Conservation (phyloP, 2,888 invertebrate species). For the Polyploca ridens region DNA sequence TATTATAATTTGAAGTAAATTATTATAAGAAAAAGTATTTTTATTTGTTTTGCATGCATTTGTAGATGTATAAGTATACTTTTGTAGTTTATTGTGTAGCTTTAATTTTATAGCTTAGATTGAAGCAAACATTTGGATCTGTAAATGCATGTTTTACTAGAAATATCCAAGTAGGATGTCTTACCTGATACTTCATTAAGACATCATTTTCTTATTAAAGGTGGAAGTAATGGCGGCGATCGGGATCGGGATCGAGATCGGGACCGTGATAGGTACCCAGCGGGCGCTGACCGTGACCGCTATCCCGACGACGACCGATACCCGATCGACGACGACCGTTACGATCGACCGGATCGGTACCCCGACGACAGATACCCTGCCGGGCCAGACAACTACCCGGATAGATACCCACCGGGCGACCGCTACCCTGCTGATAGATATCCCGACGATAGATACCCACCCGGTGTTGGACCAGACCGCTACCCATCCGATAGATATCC, state of each 20-base stretch:
- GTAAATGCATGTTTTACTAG: slow-evolving; percentile 15
- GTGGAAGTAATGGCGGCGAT: slow-evolving; percentile 72
- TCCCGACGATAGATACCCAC: slow-evolving; percentile 79
- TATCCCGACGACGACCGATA: slow-evolving; percentile 82
- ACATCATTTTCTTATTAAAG: slow-evolving; percentile 52
- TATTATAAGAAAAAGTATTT: background rate
- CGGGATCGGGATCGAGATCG: slow-evolving; percentile 48
- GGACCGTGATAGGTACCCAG: slow-evolving; percentile 73
- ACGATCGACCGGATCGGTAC: slow-evolving; percentile 80
- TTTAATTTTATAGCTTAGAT: background rate
- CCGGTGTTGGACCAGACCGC: slow-evolving; percentile 64
- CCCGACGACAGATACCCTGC: slow-evolving; percentile 84
- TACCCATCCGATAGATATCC: slow-evolving; percentile 78
- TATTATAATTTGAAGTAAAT: background rate
- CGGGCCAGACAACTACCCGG: slow-evolving; percentile 76
- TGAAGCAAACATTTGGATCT: background rate
- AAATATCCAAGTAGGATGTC: slow-evolving; percentile 21
- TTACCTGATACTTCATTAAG: slow-evolving; percentile 18
- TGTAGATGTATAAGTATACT: background rate
- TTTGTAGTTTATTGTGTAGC: too few species aligned
- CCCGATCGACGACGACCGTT: slow-evolving; percentile 74
- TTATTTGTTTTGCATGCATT: background rate
- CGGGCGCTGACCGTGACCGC: slow-evolving; percentile 75
- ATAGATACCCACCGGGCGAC: slow-evolving; percentile 60
- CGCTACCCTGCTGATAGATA: slow-evolving; percentile 62